phyloP scores from a whole-genome alignment of 2,113 vertebrate genomes.

The Neopipo cinnamomea region DNA sequence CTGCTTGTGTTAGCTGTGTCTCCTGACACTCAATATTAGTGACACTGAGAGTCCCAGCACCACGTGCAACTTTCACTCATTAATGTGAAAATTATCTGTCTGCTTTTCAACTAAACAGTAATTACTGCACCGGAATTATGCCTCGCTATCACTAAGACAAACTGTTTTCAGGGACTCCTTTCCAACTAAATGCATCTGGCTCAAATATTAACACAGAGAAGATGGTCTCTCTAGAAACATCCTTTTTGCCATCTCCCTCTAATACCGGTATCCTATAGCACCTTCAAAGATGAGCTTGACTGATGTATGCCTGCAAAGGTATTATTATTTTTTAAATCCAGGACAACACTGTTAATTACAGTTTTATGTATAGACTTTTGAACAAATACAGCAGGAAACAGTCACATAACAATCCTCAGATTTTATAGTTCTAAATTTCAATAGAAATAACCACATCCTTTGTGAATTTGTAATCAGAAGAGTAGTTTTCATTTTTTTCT shows the following conservation, averaged over 20 bases:
- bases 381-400: background rate
- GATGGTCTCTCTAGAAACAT: background rate
- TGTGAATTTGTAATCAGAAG: background rate
- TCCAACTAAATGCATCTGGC: background rate
- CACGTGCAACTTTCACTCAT: background rate
- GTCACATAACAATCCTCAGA: background rate
- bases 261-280: background rate
- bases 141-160: background rate
- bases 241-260: background rate
- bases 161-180: background rate
- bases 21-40: background rate
- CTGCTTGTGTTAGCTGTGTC: background rate
- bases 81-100: background rate
- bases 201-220: background rate
- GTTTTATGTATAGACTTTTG: background rate
- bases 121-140: background rate
- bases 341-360: background rate
- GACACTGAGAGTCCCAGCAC: background rate
- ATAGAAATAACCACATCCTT: background rate
- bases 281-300: background rate
- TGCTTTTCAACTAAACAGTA: background rate
- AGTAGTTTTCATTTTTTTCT: background rate
- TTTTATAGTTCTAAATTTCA: background rate
- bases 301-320: background rate
- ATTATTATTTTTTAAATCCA: background rate